phyloP scores from a whole-genome alignment of 2,113 vertebrate species.

The Psammodynastes pulverulentus region DNA sequence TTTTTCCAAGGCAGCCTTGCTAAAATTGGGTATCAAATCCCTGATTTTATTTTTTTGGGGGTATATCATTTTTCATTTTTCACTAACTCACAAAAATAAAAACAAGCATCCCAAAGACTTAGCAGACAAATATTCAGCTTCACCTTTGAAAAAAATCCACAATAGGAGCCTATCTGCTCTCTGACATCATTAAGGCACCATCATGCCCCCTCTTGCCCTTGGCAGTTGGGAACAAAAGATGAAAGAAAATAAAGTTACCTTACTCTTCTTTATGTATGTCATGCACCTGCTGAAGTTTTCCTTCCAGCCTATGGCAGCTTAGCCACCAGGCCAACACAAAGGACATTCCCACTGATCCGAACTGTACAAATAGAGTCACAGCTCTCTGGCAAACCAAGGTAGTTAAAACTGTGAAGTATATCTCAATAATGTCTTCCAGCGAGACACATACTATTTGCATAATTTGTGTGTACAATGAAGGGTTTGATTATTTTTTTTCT shows the following conservation, averaged over 20 bases:
- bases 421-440: conserved; percentile 29
- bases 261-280: background rate
- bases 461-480: conserved; percentile 19
- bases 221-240: background rate
- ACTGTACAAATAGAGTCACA: too few species aligned
- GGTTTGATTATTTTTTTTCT: conserved; percentile 13
- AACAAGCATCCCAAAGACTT: background rate
- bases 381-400: conserved; percentile 1
- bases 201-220: background rate
- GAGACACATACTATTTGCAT: conserved; percentile 32
- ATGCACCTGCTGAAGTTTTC: background rate
- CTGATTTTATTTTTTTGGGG: background rate
- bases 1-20: background rate
- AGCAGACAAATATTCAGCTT: background rate
- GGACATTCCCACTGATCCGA: background rate
- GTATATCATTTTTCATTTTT: background rate
- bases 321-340: background rate
- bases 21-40: background rate
- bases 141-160: background rate
- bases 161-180: background rate
- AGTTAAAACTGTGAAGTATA: conserved; percentile 28
- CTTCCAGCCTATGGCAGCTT: background rate
- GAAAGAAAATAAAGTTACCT: background rate
- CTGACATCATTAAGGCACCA: background rate
- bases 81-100: background rate